A percentile compares a stretch with the other conserved stretches of the same genome.
Evolutionary conservation across 2,113 vertebrate genomes (phyloP).

Genomic region (Rana temporaria): DNA sequence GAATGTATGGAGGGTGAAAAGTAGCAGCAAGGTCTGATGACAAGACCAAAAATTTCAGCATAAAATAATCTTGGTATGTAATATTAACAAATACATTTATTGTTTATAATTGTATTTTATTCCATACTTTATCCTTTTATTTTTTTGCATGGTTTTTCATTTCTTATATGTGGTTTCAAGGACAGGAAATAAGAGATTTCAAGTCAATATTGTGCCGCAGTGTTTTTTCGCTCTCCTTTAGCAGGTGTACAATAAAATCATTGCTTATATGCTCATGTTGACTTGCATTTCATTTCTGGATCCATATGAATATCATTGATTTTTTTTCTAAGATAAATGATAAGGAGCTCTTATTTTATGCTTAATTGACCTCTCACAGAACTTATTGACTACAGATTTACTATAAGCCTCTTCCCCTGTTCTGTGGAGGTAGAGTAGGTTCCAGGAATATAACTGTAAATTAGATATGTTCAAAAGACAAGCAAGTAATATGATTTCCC

Average conservation of each 20-base stretch:
- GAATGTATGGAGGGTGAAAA: no score
- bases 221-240: background rate
- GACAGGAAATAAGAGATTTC: no score
- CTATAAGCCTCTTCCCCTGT: constrained; percentile 4
- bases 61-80: no score
- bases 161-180: no score
- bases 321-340: constrained; percentile 21
- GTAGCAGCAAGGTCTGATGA: no score
- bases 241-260: background rate
- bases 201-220: no score
- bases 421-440: background rate
- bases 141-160: no score
- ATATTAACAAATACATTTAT: no score
- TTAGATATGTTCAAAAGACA: background rate
- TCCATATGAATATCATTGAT: constrained; percentile 16
- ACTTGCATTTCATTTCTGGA: constrained; percentile 21
- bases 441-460: constrained; percentile 12
- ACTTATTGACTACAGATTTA: constrained; percentile 3
- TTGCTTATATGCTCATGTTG: background rate
- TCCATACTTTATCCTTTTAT: no score
- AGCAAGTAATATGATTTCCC: no score
- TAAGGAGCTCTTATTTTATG: constrained; percentile 9
- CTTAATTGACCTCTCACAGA: constrained; percentile 24
- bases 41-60: no score
- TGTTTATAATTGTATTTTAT: no score